phyloP scores from a whole-genome alignment of 2,888 invertebrate species.

The Parelbella ahira region DNA sequence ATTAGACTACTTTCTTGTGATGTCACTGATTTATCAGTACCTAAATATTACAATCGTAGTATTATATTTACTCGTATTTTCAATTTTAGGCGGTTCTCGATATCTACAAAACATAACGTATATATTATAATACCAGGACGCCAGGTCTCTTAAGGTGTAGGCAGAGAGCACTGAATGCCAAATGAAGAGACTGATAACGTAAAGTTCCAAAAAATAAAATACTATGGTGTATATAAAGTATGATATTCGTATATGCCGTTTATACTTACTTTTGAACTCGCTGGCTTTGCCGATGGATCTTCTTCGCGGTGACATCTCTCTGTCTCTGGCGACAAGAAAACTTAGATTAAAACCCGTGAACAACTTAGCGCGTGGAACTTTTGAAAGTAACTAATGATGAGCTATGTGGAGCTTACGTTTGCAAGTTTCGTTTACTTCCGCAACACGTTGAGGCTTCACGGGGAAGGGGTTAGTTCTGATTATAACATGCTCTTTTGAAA shows the following conservation, averaged over 20 bases:
- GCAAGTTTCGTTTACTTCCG: conserved; percentile 4
- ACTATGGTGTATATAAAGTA: conserved; percentile 9
- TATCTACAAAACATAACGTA: too few relatives aligned
- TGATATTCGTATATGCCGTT: conserved; percentile 19
- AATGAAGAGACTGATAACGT: neutral
- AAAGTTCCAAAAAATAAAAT: conserved; percentile 17
- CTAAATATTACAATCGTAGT: too few relatives aligned
- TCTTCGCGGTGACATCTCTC: conserved; percentile 82
- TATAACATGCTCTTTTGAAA: too few relatives aligned
- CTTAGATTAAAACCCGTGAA: conserved; percentile 70
- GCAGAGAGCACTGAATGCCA: too few relatives aligned
- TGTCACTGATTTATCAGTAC: too few relatives aligned
- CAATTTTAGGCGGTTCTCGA: too few relatives aligned
- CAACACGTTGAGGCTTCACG: too few relatives aligned
- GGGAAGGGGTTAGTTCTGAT: neutral
- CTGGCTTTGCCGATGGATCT: conserved; percentile 71
- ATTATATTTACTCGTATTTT: too few relatives aligned
- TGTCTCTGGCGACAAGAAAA: conserved; percentile 82
- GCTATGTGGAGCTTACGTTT: conserved; percentile 13
- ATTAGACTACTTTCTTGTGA: too few relatives aligned
- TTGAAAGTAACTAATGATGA: conserved; percentile 14
- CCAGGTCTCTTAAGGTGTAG: too few relatives aligned
- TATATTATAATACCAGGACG: neutral
- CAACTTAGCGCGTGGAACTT: too few relatives aligned
- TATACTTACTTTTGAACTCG: conserved; percentile 74